These are phyloP conservation scores for Paracentrotus lividus DNA, from an alignment of 53 echinoderm and acorn worm species.

Conservation along the genomic window DNA sequence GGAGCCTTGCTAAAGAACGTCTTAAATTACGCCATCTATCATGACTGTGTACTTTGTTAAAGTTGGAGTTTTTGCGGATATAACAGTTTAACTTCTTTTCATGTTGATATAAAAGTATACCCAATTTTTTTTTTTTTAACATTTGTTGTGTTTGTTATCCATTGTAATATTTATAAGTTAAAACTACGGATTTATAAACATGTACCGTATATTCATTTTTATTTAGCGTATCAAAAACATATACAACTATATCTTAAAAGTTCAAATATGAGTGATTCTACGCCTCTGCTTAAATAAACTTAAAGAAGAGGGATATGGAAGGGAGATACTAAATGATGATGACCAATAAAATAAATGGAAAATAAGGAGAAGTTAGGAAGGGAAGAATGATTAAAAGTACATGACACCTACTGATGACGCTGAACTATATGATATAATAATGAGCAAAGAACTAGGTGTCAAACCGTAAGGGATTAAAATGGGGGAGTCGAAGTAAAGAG, in stretches of 20 bases:
- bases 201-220: no score
- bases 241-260: no score
- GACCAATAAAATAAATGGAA: neutral
- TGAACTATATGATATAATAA: neutral
- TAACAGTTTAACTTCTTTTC: neutral
- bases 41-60: neutral
- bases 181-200: no score
- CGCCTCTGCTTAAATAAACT: no score
- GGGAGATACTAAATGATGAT: neutral
- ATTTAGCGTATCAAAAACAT: no score
- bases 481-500: neutral
- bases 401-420: neutral
- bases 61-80: neutral
- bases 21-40: neutral
- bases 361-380: neutral
- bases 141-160: no score
- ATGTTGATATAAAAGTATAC: no score
- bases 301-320: no score
- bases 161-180: no score
- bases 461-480: neutral
- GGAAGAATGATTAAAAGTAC: neutral
- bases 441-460: neutral
- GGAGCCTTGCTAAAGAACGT: constrained; percentile 3
- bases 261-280: no score
- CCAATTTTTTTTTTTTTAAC: no score